Evolutionary conservation across 2,888 invertebrate species (phyloP), one percentile per base, ranked within the genome.

Genomic region (Andrena hattorfiana): DNA sequence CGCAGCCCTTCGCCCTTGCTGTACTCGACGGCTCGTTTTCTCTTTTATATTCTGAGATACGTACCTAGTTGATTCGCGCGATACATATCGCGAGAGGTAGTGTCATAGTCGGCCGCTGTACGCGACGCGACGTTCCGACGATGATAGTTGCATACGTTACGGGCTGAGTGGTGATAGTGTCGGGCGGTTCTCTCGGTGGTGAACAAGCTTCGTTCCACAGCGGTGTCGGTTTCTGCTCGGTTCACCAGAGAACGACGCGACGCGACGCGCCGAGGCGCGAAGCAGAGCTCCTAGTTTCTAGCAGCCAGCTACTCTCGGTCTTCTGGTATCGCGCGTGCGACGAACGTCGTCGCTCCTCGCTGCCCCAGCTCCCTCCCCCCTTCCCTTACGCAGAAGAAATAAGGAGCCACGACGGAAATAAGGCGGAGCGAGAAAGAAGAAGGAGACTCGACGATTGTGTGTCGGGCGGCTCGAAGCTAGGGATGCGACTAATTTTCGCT

Each of bases 61-160:
- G 86, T 92, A 93, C 93, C 93, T 93, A 93, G 88, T 90, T 91
- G 93, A 91, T 92, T 92, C 77, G 91, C 91, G 80, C 91, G 93
- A 92, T 93, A 93, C 93, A 93, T 93, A 92, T 93, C 92, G 92
- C 90, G 89, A 87, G 87, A 87, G 62, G 76, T 77, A 89, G 89
- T 91, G 91, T 90, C 93, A 93, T 93, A 92, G 90, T 93, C 92
- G 91, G 92, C 91, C 91, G 92, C 92, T 91, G 93, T 92, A 62
- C 62, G 32, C 32, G n/a, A 30, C n/a, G 42, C 59, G 56, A 20
- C 56, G 56, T 56, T 23, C 23, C 54, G 54, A 20, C 54, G 54
- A 8, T 0, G 54, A n/a, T 20, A n/a, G 54, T 20, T 8, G 42
- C 42, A 13, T 42, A 16, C 42, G 42, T 42, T 42, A 42, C 42